Evolutionary conservation across 2,888 invertebrate species (phyloP).

Genomic region (Epistrophe grossulariae): DNA sequence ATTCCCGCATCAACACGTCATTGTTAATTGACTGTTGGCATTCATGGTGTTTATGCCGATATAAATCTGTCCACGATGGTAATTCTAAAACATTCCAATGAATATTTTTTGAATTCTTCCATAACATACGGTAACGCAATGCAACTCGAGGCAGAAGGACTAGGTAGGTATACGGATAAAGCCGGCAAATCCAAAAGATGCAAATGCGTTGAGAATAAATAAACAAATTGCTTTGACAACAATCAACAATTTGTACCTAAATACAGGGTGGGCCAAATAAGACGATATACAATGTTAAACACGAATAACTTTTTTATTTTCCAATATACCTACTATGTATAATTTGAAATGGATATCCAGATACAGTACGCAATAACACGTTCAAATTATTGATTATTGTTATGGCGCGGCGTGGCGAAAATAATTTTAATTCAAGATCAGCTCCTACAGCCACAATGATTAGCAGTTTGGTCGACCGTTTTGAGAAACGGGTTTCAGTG

Average conservation of each 20-base stretch:
- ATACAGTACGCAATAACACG: too few relatives aligned
- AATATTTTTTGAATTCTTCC: not conserved
- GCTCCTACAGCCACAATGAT: too few relatives aligned
- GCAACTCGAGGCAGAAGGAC: not conserved
- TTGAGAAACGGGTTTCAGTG: too few relatives aligned
- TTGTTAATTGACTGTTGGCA: constrained; percentile 55
- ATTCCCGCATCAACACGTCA: constrained; percentile 43
- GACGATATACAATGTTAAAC: too few relatives aligned
- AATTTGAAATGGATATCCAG: too few relatives aligned
- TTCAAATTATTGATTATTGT: too few relatives aligned
- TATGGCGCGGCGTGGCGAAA: too few relatives aligned
- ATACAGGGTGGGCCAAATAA: too few relatives aligned
- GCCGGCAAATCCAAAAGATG: constrained; percentile 16
- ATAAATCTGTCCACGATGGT: not conserved
- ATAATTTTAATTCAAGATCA: too few relatives aligned
- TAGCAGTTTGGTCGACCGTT: too few relatives aligned
- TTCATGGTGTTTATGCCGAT: constrained; percentile 15
- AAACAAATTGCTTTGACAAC: constrained; percentile 17
- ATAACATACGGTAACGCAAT: not conserved
- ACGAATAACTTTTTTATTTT: too few relatives aligned
- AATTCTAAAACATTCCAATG: constrained; percentile 14
- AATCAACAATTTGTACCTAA: constrained; percentile 14
- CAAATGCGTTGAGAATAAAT: constrained; percentile 15
- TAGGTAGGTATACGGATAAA: not conserved
- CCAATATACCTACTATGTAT: too few relatives aligned